phyloP scores from a whole-genome alignment of 2,888 invertebrate genomes.

The Lochmaea crataegi region DNA sequence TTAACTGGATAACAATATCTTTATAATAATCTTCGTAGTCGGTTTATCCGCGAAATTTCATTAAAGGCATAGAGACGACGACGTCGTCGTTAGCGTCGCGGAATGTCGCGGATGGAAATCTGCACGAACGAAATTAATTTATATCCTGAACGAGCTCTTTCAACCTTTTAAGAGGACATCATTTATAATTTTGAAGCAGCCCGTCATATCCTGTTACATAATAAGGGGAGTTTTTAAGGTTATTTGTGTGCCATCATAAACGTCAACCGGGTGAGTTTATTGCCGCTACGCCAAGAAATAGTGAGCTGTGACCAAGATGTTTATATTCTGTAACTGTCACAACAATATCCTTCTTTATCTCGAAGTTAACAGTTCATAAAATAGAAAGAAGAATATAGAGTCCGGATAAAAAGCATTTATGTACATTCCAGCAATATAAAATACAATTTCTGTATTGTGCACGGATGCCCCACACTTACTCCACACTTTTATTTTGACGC shows the following conservation, averaged over 20 bases:
- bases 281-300: constrained; percentile 20
- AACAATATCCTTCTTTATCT: not conserved
- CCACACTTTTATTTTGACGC: too few species aligned
- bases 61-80: not conserved
- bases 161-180: constrained; percentile 35
- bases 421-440: not conserved
- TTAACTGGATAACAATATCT: not conserved
- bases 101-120: constrained; percentile 30
- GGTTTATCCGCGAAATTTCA: not conserved
- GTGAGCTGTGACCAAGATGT: constrained; percentile 4
- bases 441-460: not conserved
- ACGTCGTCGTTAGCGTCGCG: not conserved
- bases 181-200: constrained; percentile 38
- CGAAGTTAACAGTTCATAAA: not conserved
- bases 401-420: not conserved
- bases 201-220: constrained; percentile 41
- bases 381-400: not conserved
- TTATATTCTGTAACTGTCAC: not conserved
- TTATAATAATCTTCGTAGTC: not conserved
- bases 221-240: constrained; percentile 39
- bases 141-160: constrained; percentile 39
- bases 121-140: constrained; percentile 46
- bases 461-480: too few species aligned
- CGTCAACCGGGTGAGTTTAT: constrained; percentile 33
- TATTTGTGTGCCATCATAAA: constrained; percentile 40